Conservation (phyloP, 2,797 vertebrate species). For the Clarias pachynema region DNA sequence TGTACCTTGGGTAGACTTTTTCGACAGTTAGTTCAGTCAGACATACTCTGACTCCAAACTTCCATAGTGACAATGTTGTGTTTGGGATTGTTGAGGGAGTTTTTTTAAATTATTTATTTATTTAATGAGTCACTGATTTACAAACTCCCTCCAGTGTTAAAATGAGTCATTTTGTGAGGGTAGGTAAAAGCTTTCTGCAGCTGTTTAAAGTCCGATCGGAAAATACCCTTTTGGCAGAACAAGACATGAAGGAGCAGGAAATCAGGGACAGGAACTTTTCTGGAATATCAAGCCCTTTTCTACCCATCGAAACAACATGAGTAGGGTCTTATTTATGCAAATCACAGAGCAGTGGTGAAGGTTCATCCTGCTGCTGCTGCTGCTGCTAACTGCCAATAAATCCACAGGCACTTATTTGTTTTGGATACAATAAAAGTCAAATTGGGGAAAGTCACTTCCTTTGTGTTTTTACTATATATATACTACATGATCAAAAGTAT, state of each 20-base stretch:
- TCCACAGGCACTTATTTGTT: neutral
- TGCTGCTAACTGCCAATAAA: neutral
- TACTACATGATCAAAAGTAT: too few relatives aligned
- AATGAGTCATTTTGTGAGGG: constrained; percentile 41
- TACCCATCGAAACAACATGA: constrained; percentile 12
- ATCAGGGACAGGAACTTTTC: constrained; percentile 31
- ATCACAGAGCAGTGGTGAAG: constrained; percentile 12
- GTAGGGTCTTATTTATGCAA: constrained; percentile 23
- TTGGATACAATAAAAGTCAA: neutral
- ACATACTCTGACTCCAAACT: constrained; percentile 5
- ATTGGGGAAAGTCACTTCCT: neutral
- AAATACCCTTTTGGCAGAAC: constrained; percentile 47
- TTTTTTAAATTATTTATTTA: constrained; percentile 19
- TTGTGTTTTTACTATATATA: too few relatives aligned
- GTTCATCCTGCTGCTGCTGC: neutral
- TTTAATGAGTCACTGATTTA: constrained; percentile 63
- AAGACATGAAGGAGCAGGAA: constrained; percentile 48
- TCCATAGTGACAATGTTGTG: constrained; percentile 39
- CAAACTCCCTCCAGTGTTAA: constrained; percentile 16
- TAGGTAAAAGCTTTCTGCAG: constrained; percentile 33
- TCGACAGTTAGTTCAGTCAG: constrained; percentile 11
- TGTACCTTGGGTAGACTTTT: constrained; percentile 19
- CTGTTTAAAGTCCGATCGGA: constrained; percentile 34
- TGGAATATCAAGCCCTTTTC: constrained; percentile 49
- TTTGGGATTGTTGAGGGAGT: constrained; percentile 14